Percentiles rank a stretch among this genome's conserved stretches.
Conservation (phyloP, 2,888 invertebrate genomes). For the Yponomeuta cagnagella region DNA sequence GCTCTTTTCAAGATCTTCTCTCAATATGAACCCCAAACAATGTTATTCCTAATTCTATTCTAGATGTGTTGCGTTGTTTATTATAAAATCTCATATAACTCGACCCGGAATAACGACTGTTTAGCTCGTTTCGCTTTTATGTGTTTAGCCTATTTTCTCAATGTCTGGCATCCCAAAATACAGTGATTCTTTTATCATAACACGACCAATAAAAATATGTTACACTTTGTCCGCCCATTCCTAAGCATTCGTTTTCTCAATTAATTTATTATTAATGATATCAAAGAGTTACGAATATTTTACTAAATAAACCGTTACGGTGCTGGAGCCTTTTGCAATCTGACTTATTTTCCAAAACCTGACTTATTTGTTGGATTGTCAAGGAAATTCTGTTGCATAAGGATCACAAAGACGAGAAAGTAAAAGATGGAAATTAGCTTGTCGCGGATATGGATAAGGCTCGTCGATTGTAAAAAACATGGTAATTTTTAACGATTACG, state of each 20-base stretch:
- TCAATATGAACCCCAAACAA: neutral
- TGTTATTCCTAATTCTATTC: neutral
- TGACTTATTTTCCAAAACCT: no score
- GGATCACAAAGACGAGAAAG: no score
- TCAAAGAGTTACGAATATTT: no score
- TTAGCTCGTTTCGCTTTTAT: constrained; percentile 25
- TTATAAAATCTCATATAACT: constrained; percentile 23
- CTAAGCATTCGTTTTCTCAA: neutral
- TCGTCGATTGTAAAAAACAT: no score
- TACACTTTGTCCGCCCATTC: neutral
- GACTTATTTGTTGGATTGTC: no score
- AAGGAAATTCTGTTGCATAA: no score
- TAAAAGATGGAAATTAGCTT: no score
- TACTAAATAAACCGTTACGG: no score
- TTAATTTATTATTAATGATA: no score
- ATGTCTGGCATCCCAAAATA: constrained; percentile 22
- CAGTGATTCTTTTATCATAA: neutral
- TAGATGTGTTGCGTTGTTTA: constrained; percentile 23
- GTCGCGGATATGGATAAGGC: no score
- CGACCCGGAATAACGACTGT: constrained; percentile 25
- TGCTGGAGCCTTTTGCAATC: no score
- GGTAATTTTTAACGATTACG: no score
- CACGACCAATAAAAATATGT: neutral
- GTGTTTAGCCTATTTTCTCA: constrained; percentile 28
- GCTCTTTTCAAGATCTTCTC: neutral